phyloP scores from a whole-genome alignment of 2,888 invertebrate species.

The Leptodirus hochenwartii region DNA sequence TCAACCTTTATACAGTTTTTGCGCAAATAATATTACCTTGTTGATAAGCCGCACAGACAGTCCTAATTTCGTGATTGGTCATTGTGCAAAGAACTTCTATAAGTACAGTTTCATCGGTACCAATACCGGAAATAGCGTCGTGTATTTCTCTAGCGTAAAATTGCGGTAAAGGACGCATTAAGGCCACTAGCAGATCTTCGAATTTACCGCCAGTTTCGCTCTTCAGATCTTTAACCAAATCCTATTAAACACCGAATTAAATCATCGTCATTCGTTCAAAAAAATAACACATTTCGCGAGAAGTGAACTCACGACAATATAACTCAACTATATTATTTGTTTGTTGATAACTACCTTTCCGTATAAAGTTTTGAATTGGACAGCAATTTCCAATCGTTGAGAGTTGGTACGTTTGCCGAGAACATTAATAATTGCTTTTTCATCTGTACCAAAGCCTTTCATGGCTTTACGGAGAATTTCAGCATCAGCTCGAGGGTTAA shows the following conservation, averaged over 20 bases:
- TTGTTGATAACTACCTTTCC: slow-evolving; percentile 49
- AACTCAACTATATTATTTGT: too few relatives aligned
- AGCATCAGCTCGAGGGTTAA: slow-evolving; percentile 65
- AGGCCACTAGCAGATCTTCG: slow-evolving; percentile 61
- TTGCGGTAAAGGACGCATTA: slow-evolving; percentile 72
- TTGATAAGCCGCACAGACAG: slow-evolving; percentile 37
- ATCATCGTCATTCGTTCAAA: neutral
- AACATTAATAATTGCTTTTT: slow-evolving; percentile 72
- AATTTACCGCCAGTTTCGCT: slow-evolving; percentile 81
- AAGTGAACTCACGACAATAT: too few relatives aligned
- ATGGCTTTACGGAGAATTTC: slow-evolving; percentile 70
- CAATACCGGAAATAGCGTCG: slow-evolving; percentile 67
- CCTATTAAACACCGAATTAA: slow-evolving; percentile 28
- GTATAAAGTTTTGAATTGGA: slow-evolving; percentile 69
- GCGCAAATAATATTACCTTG: slow-evolving; percentile 6
- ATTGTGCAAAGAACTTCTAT: slow-evolving; percentile 81
- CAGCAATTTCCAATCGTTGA: slow-evolving; percentile 68
- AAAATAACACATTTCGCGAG: neutral
- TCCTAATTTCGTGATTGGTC: slow-evolving; percentile 66
- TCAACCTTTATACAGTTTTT: slow-evolving; percentile 4
- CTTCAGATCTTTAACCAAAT: slow-evolving; percentile 65
- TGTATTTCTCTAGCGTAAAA: slow-evolving; percentile 71
- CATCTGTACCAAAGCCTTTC: slow-evolving; percentile 88
- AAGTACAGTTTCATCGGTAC: slow-evolving; percentile 69
- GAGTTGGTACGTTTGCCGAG: slow-evolving; percentile 65